These are phyloP conservation scores for Pituophis catenifer DNA, from an alignment of 2,113 vertebrate species.

Conservation along the genomic window DNA sequence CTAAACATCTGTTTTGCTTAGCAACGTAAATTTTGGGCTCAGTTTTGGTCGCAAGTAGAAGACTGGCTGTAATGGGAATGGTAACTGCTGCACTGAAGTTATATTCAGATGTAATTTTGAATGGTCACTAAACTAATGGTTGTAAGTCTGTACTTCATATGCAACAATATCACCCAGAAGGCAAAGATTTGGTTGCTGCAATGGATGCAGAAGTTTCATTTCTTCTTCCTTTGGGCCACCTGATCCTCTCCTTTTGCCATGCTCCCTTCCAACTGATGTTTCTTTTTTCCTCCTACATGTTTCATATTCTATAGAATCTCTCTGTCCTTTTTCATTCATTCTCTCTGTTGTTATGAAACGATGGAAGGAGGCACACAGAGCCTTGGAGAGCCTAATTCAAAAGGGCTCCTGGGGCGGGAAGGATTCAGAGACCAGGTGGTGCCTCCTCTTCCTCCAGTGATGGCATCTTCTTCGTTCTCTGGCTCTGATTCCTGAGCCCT, in stretches of 20 bases:
- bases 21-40: too few relatives aligned
- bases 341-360: constrained; percentile 2
- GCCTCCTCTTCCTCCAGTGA: constrained; percentile 15
- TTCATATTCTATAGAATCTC: constrained; percentile 7
- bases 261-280: background rate
- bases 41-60: too few relatives aligned
- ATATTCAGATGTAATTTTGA: too few relatives aligned
- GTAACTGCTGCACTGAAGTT: too few relatives aligned
- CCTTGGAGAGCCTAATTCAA: constrained; percentile 17
- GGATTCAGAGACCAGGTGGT: constrained; percentile 6
- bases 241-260: background rate
- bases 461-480: background rate
- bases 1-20: too few relatives aligned
- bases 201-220: background rate
- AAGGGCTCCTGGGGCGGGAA: background rate
- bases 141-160: too few relatives aligned
- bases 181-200: background rate
- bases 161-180: background rate
- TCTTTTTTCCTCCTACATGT: background rate
- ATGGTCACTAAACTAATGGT: too few relatives aligned
- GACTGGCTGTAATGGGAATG: too few relatives aligned
- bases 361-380: background rate
- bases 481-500: background rate
- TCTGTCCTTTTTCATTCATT: background rate
- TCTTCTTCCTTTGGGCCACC: background rate